Base-by-base conservation (phyloP, 2,888 invertebrate species). In the Caenorhabditis zanzibari region DNA sequence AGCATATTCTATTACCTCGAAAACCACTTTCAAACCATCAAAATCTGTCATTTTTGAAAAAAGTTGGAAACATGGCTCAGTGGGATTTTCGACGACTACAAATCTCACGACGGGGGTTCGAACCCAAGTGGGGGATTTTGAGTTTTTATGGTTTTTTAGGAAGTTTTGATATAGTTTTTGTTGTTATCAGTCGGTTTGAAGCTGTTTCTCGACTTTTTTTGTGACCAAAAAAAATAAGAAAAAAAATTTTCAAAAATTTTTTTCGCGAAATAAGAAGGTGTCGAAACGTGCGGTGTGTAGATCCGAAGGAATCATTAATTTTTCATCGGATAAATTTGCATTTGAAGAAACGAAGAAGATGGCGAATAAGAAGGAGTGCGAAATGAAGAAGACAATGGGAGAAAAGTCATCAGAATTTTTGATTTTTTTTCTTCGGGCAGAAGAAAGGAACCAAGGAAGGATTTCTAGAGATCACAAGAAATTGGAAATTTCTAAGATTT, bases 301-400 rank as follows among this genome's bases (percentile, higher is more conserved):
- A 32, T 28, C 32, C 47, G 26, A 16, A 44, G 54, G 44, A 56
- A 61, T 41, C 49, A 77, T 77, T 41, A 77, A 77, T 77, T 69
- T 77, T 77, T 77, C 77, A 77, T 77, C 63, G 49, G 32, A 69
- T 61, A 77, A 77, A 77, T 77, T 77, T 77, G 69, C 76, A 76
- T 76, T 69, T 68, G 63, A 26, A n/a, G 38, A 19, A 7, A 24
- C 22, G n/a, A 54, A 54, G 52, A 22, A 22, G 22, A 24, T 16
- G 52, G 12, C 28, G 41, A n/a, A 52, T 19, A 47, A 47, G 47
- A 47, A 47, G 47, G 2, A 44, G 24, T 35, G 32, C 4, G 32
- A 32, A 32, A 32, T 7, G 47, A 47, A 19, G 47, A 47, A 47
- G 47, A 47, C 26, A 24, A 47, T 66, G 26, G 54, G 52, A 22